These are phyloP conservation scores for human DNA, from an alignment of 2,113 vertebrate species.

Conservation along the genomic window DNA sequence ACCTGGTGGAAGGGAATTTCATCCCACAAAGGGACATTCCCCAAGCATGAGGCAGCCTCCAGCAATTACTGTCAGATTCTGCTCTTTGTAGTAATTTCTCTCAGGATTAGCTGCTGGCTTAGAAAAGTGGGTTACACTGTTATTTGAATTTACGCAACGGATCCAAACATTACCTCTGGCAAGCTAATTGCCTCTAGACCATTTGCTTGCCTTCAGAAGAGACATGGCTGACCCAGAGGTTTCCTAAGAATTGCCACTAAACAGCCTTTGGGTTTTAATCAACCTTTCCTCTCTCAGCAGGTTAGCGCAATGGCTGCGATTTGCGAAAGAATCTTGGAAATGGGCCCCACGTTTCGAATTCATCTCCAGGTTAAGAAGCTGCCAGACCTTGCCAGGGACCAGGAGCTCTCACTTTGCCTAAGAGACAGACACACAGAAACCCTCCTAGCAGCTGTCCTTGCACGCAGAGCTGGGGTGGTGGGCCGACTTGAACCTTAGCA, in stretches of 20 bases:
- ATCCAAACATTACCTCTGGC: slow-evolving; percentile 13
- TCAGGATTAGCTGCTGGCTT: slow-evolving; percentile 43
- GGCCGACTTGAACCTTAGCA: not conserved
- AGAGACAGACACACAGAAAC: slow-evolving; percentile 17
- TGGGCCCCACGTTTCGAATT: not conserved
- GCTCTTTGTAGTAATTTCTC: slow-evolving; percentile 61
- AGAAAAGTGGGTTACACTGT: slow-evolving; percentile 57
- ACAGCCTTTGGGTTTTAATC: slow-evolving; percentile 60
- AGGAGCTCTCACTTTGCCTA: not conserved
- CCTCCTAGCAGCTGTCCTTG: not conserved
- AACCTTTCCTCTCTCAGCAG: slow-evolving; percentile 78
- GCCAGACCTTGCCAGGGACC: not conserved
- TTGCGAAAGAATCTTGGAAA: slow-evolving; percentile 48
- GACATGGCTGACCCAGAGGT: not conserved
- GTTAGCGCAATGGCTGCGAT: slow-evolving; percentile 64
- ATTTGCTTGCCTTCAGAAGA: not conserved
- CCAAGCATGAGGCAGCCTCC: not conserved
- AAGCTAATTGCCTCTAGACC: slow-evolving; percentile 36
- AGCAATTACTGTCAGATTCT: slow-evolving; percentile 38
- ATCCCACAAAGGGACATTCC: not conserved
- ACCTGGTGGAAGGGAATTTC: not conserved
- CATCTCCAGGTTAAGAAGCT: slow-evolving; percentile 32
- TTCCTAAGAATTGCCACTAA: not conserved
- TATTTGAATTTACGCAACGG: slow-evolving; percentile 48
- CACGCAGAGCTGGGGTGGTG: not conserved